These are phyloP conservation scores for Mormyrops attenuatus DNA, from an alignment of 2,797 vertebrate species.

Conservation along the genomic window DNA sequence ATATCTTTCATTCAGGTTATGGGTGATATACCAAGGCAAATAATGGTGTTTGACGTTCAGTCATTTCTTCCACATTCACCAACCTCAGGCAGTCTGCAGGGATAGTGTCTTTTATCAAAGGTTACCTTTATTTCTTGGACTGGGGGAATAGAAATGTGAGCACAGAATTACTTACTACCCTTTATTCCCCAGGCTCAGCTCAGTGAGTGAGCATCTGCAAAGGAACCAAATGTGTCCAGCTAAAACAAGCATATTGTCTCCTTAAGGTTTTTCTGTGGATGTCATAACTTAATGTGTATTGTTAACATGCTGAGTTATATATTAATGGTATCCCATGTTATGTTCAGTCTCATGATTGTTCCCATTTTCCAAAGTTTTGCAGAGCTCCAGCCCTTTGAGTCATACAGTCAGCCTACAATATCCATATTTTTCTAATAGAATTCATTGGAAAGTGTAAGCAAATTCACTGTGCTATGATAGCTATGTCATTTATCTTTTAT, in stretches of 20 bases:
- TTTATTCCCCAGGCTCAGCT: not conserved
- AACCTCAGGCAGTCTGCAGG: not conserved
- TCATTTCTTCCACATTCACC: not conserved
- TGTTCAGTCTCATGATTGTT: not conserved
- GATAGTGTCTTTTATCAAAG: constrained; percentile 2
- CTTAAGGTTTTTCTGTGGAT: not conserved
- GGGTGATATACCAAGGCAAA: not conserved
- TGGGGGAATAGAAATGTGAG: not conserved
- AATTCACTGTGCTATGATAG: not conserved
- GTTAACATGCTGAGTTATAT: not conserved
- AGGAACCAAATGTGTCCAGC: not conserved
- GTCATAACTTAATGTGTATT: not conserved
- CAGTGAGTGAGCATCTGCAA: not conserved
- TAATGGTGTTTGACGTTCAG: not conserved
- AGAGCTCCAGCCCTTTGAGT: not conserved
- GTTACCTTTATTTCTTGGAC: not conserved
- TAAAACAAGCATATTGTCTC: not conserved
- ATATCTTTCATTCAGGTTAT: not conserved
- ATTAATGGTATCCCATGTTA: not conserved
- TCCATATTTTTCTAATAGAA: not conserved
- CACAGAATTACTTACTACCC: not conserved
- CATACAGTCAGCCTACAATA: not conserved
- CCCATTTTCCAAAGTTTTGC: not conserved
- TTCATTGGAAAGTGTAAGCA: not conserved
- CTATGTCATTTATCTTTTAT: not conserved